A percentile compares a stretch with the other conserved stretches of the same genome.
Evolutionary conservation across 92 coral and sea anemone species (phyloP).

Genomic region (Siderastrea radians): DNA sequence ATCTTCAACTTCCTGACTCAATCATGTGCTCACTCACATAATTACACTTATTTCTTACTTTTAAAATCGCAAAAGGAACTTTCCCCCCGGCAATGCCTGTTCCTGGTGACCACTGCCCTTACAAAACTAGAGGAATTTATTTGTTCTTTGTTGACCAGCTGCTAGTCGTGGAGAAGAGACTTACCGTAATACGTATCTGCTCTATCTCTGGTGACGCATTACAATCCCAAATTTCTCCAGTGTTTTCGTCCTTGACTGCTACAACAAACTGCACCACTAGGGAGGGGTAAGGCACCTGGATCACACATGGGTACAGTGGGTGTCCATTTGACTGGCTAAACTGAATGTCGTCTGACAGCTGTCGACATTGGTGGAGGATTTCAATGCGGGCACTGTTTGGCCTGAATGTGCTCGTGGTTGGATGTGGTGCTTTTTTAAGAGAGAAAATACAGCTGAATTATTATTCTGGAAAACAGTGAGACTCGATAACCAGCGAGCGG

Average conservation of each 20-base stretch:
- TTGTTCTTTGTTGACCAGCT: not conserved
- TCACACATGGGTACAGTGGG: constrained; percentile 2
- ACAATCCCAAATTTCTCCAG: constrained; percentile 72
- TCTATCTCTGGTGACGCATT: constrained; percentile 14
- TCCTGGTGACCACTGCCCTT: too few species aligned
- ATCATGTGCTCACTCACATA: too few species aligned
- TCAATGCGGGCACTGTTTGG: constrained; percentile 49
- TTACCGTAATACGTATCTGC: constrained; percentile 41
- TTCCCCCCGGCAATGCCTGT: too few species aligned
- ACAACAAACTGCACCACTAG: constrained; percentile 51
- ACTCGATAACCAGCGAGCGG: too few species aligned
- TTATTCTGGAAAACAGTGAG: too few species aligned
- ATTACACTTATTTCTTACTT: too few species aligned
- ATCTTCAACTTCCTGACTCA: too few species aligned
- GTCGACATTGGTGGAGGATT: constrained; percentile 55
- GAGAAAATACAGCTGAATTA: too few species aligned
- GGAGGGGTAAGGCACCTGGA: not conserved
- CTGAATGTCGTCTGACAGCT: constrained; percentile 48
- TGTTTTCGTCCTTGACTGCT: constrained; percentile 51
- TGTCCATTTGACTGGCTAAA: constrained; percentile 55
- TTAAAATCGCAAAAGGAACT: too few species aligned
- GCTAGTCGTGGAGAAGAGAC: not conserved
- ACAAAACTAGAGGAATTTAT: too few species aligned
- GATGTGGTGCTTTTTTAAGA: constrained; percentile 23
- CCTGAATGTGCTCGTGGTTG: constrained; percentile 70